Evolutionary conservation across 1,140 invertebrate genomes (phyloP).

Genomic region (Geopemphigus sp.): DNA sequence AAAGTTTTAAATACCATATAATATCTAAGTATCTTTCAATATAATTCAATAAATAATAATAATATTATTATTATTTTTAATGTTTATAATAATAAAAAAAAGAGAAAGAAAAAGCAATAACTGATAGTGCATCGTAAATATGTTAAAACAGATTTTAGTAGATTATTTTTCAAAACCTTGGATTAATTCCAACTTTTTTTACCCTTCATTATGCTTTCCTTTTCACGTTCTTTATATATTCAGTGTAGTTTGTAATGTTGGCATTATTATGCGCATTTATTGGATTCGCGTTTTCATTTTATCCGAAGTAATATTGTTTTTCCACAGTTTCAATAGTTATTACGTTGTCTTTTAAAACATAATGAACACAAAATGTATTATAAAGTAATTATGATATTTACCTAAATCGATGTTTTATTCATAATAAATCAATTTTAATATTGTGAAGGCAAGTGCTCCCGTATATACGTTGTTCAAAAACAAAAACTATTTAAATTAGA

Average conservation of each 20-base stretch:
- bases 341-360: too few relatives aligned
- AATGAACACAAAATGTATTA: too few relatives aligned
- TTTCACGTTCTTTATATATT: neutral
- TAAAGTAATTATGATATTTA: neutral
- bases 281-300: neutral
- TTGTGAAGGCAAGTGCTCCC: too few relatives aligned
- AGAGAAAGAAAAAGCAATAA: slow-evolving; percentile 11
- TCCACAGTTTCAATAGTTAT: neutral
- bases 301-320: neutral
- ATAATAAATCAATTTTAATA: neutral
- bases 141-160: slow-evolving; percentile 15
- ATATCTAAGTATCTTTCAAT: too few relatives aligned
- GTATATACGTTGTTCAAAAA: too few relatives aligned
- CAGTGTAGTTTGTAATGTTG: neutral
- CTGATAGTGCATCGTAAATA: slow-evolving; percentile 27
- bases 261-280: neutral
- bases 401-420: neutral
- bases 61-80: too few relatives aligned
- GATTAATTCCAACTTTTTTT: slow-evolving; percentile 6
- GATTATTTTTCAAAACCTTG: neutral
- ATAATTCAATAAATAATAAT: too few relatives aligned
- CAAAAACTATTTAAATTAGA: too few relatives aligned
- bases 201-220: neutral
- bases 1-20: too few relatives aligned
- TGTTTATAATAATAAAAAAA: too few relatives aligned